phyloP scores from a whole-genome alignment of 1,140 invertebrate species.

The Ostrea denselamellosa region DNA sequence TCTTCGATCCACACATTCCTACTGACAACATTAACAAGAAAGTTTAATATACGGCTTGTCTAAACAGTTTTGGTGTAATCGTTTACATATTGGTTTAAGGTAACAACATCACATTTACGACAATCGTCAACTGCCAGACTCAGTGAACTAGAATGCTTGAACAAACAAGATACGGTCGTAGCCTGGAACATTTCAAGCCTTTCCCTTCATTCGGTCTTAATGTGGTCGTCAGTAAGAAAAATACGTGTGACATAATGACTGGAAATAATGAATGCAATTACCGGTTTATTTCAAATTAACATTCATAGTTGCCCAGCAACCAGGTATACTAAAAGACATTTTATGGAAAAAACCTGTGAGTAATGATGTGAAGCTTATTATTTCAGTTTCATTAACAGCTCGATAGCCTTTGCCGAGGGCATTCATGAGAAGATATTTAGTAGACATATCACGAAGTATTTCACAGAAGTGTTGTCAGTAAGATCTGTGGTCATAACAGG shows the following conservation, averaged over 20 bases:
- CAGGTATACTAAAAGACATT: background rate
- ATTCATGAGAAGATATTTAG: background rate
- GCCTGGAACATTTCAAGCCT: background rate
- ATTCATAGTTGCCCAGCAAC: background rate
- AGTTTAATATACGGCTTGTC: slow-evolving; percentile 9
- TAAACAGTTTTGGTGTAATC: slow-evolving; percentile 33
- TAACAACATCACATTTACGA: slow-evolving; percentile 24
- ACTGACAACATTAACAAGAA: background rate
- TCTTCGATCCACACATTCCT: background rate
- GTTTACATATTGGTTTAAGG: slow-evolving; percentile 38
- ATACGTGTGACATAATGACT: slow-evolving; percentile 21
- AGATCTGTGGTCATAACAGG: background rate
- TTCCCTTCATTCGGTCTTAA: background rate
- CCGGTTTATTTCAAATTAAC: slow-evolving; percentile 29
- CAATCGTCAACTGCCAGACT: background rate
- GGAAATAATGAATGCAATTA: slow-evolving; percentile 32
- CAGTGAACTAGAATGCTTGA: background rate
- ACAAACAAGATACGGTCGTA: background rate
- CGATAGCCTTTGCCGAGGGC: background rate
- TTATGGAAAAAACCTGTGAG: background rate
- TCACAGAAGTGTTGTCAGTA: background rate
- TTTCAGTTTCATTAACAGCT: background rate
- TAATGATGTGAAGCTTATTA: background rate
- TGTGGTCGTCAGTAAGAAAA: background rate
- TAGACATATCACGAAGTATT: background rate